Conservation (phyloP, 2,888 invertebrate species). For the Pandemis heparana region DNA sequence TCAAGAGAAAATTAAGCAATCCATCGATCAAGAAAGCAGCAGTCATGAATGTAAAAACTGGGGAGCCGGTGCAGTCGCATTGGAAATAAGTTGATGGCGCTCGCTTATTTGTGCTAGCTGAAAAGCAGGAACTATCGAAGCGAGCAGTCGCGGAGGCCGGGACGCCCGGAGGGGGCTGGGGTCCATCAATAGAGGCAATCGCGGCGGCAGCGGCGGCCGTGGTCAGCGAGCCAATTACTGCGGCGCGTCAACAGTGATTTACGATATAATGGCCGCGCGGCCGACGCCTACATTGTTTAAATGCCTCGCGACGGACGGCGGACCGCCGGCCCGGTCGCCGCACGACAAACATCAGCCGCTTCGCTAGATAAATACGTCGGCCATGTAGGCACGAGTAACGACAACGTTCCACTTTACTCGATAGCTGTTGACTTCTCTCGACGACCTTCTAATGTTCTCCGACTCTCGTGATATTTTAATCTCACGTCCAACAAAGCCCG, state of each 20-base stretch:
- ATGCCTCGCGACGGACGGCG: conserved; percentile 61
- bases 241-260: conserved; percentile 79
- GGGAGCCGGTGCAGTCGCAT: conserved; percentile 40
- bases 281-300: conserved; percentile 79
- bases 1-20: conserved; percentile 24
- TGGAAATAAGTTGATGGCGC: conserved; percentile 6
- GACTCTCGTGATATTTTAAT: conserved; percentile 41
- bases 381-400: conserved; percentile 34
- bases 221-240: conserved; percentile 74
- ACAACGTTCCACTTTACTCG: conserved; percentile 41
- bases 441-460: conserved; percentile 40
- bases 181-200: conserved; percentile 68
- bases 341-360: conserved; percentile 39
- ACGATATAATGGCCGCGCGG: conserved; percentile 74
- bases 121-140: conserved; percentile 35
- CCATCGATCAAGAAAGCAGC: conserved; percentile 16
- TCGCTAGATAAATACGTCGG: conserved; percentile 40
- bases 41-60: conserved; percentile 53
- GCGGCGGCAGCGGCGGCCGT: conserved; percentile 56
- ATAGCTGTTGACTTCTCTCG: conserved; percentile 41
- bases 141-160: conserved; percentile 25
- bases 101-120: neutral
- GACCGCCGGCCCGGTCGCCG: conserved; percentile 43
- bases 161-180: conserved; percentile 51
- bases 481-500: conserved; percentile 30